Base-by-base conservation (phyloP, 2,888 invertebrate genomes). In the Epistrophe eligans region DNA sequence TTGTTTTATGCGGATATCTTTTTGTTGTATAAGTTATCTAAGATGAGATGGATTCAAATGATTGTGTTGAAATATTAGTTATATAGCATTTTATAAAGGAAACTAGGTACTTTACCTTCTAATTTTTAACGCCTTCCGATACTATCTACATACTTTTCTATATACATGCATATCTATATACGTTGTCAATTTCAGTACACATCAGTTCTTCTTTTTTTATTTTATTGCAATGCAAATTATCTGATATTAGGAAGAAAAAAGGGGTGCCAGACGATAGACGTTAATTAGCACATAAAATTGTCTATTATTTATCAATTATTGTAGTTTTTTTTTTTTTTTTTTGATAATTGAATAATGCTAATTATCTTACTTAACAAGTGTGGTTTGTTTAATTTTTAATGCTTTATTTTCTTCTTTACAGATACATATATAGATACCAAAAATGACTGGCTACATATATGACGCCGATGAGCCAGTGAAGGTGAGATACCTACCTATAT, bases 391-490 rank as follows among this genome's bases (percentile, higher is more conserved):
- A 17, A 50, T n/a, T 50, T 35, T 50, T 67, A 43, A 15, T 67
- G 2, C 9, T 43, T 15, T 62, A 15, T 79, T 76, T 70, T 55
- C 55, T 64, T 64, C 38, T 48, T 79, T 87, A 45, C 76, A 83
- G 79, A 87, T 73, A 79, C 64, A 77, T 70, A 82, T 70, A 64
- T 79, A 87, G 40, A 79, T 79, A 83, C 83, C 74, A 83, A 87
- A 87, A 87, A 87, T 87, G 87, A 87, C 87, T 71, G 87, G 87
- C 76, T 87, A 87, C 87, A 79, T 74, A 60, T 87, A 87, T 71
- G 87, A 87, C 48, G 87, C 87, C 76, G 87, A 87, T 83, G 87
- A 87, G 87, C 87, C 87, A 83, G 87, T 87, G 87, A 87, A 87
- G 87, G 87, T 87, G 66, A 87, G 83, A n/a, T n/a, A n/a, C n/a